Conservation (phyloP, 2,113 vertebrate genomes). For the Myodes glareolus region DNA sequence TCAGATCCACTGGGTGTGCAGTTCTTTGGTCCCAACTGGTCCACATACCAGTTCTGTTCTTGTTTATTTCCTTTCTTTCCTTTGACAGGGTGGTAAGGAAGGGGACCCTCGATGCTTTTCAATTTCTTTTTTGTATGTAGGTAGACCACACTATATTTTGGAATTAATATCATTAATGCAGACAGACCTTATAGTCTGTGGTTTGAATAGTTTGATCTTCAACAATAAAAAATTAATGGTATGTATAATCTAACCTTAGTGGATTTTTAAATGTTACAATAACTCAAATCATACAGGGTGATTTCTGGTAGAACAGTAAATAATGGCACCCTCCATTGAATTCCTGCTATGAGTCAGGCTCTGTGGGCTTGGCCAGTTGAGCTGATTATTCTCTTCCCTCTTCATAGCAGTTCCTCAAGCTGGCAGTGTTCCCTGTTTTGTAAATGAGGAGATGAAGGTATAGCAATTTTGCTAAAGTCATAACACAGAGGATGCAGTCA, state of each 20-base stretch:
- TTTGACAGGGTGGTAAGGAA: accelerated
- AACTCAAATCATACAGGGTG: neutral
- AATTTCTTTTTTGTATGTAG: neutral
- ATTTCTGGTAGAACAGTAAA: neutral
- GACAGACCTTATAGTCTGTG: neutral
- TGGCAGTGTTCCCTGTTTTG: neutral
- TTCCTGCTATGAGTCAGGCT: neutral
- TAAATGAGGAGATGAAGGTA: neutral
- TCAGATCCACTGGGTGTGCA: neutral
- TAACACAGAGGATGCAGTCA: neutral
- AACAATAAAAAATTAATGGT: neutral
- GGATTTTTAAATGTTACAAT: neutral
- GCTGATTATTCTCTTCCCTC: neutral
- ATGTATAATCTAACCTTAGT: neutral
- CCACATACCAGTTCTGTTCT: neutral
- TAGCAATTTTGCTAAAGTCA: neutral
- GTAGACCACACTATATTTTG: neutral
- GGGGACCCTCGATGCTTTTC: no score
- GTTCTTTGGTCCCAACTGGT: accelerated
- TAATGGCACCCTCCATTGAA: neutral
- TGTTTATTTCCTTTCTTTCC: neutral
- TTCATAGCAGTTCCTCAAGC: neutral
- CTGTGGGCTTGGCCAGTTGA: neutral
- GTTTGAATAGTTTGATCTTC: neutral
- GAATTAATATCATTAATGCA: neutral